Evolutionary conservation across 2,797 vertebrate genomes (phyloP).

Genomic region (Anniella stebbinsi): DNA sequence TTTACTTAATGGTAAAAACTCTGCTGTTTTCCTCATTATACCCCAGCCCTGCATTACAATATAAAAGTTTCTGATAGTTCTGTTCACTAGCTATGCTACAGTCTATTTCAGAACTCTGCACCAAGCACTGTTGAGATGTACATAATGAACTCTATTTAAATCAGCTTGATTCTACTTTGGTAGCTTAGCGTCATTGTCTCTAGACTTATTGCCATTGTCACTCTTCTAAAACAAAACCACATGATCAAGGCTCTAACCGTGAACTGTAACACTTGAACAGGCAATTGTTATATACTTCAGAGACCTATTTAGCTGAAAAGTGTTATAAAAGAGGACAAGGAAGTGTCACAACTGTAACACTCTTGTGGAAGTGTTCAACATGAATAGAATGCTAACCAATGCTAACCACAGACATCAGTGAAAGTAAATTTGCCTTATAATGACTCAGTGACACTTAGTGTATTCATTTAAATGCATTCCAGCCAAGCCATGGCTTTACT

Average conservation of each 20-base stretch:
- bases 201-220: conserved; percentile 8
- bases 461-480: background rate
- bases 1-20: conserved; percentile 25
- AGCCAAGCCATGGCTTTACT: background rate
- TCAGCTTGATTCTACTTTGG: background rate
- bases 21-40: conserved; percentile 14
- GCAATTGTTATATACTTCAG: conserved; percentile 1
- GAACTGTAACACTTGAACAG: background rate
- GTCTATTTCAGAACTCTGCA: conserved; percentile 1
- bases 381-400: background rate
- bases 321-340: background rate
- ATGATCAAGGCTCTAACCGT: background rate
- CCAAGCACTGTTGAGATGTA: background rate
- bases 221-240: conserved; percentile 12
- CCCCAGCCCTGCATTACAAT: background rate
- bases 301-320: conserved; percentile 18
- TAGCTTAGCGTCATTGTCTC: conserved; percentile 33
- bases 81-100: background rate
- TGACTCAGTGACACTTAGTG: background rate
- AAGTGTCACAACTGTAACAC: no score
- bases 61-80: conserved; percentile 23
- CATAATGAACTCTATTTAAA: conserved; percentile 29
- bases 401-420: background rate
- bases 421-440: background rate
- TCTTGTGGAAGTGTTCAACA: background rate